Percentiles rank a stretch among this genome's conserved stretches.
Evolutionary conservation across 2,888 invertebrate species (phyloP).

Genomic region (Tridacna gigas): DNA sequence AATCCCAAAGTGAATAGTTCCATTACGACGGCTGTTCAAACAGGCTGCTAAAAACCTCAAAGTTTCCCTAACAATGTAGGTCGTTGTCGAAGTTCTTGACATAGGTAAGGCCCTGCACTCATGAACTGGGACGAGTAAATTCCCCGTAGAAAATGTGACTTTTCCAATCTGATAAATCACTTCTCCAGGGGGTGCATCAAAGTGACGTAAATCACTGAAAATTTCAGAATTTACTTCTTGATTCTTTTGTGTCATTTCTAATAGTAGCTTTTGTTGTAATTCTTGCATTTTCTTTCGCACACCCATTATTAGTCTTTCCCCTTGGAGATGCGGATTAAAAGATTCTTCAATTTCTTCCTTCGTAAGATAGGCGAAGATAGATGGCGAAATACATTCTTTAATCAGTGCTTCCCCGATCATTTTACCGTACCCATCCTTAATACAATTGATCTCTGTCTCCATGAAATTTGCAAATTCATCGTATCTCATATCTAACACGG

Average conservation of each 20-base stretch:
- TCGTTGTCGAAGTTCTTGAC: not conserved
- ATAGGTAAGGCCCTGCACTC: slow-evolving; percentile 23
- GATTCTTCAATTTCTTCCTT: slow-evolving; percentile 24
- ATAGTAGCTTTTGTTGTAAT: not conserved
- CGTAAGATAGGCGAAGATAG: slow-evolving; percentile 31
- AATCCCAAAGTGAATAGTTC: slow-evolving; percentile 55
- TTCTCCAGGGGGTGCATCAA: not conserved
- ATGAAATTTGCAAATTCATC: too few species aligned
- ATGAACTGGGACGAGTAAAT: slow-evolving; percentile 40
- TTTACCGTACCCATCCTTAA: not conserved
- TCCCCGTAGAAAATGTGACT: slow-evolving; percentile 26
- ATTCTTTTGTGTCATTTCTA: not conserved
- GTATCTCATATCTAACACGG: too few species aligned
- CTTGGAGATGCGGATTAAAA: slow-evolving; percentile 22
- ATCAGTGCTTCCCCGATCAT: slow-evolving; percentile 24
- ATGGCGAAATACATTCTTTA: slow-evolving; percentile 38
- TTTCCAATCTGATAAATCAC: not conserved
- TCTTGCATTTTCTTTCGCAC: not conserved
- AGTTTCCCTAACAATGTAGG: slow-evolving; percentile 36
- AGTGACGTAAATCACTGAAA: too few species aligned
- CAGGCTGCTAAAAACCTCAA: slow-evolving; percentile 37
- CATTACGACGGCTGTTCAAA: slow-evolving; percentile 41
- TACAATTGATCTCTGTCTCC: too few species aligned
- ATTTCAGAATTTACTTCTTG: not conserved
- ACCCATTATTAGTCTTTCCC: slow-evolving; percentile 23